These are phyloP conservation scores for Manis pentadactyla DNA, from an alignment of 2,797 vertebrate species.

Conservation along the genomic window DNA sequence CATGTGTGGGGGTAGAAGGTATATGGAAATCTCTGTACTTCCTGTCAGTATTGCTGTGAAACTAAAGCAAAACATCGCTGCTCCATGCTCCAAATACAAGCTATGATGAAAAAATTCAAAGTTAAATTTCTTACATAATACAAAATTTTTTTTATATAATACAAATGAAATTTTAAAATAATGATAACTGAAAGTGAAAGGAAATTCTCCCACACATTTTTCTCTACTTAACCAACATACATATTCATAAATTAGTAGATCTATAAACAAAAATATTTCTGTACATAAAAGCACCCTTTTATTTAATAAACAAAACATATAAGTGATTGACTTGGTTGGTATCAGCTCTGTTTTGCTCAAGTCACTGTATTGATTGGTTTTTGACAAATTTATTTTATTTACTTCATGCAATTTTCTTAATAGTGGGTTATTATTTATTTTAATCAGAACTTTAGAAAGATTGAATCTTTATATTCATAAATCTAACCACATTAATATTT, in stretches of 20 bases:
- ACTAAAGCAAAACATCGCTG: not conserved
- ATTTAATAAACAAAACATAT: not conserved
- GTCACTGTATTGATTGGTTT: not conserved
- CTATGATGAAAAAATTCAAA: not conserved
- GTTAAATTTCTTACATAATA: not conserved
- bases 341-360: slow-evolving; percentile 15
- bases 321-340: not conserved
- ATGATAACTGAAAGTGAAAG: not conserved
- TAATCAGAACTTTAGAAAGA: slow-evolving; percentile 9
- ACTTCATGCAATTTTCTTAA: not conserved
- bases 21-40: not conserved
- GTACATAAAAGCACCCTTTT: fast-evolving
- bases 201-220: not conserved
- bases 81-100: not conserved
- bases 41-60: not conserved
- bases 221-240: not conserved
- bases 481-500: not conserved
- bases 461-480: not conserved
- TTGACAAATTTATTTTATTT: slow-evolving; percentile 47
- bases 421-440: not conserved
- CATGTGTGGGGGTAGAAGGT: not conserved
- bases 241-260: not conserved
- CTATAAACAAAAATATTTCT: not conserved
- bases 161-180: not conserved
- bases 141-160: not conserved